A percentile compares a stretch with the other conserved stretches of the same genome.
phyloP scores from a whole-genome alignment of 2,113 vertebrate genomes.

The Lagopus muta region DNA sequence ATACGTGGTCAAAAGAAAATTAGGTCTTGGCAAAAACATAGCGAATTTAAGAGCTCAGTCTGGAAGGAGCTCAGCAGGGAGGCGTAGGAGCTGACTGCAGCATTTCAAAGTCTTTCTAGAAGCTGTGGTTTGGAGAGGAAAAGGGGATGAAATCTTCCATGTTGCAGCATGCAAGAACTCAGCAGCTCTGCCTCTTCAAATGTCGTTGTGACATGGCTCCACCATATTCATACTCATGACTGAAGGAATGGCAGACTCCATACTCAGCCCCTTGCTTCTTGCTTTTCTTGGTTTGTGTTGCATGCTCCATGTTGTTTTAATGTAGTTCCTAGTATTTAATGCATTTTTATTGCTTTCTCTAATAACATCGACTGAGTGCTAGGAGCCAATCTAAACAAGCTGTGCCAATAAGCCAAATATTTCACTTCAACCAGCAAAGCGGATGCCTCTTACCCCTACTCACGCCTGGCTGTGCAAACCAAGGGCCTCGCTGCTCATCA shows the following conservation, averaged over 20 bases:
- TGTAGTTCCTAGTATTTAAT: slow-evolving; percentile 49
- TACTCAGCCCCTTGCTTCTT: not conserved
- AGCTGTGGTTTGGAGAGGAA: not conserved
- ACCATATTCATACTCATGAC: not conserved
- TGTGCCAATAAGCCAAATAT: slow-evolving; percentile 46
- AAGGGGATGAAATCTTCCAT: not conserved
- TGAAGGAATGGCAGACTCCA: not conserved
- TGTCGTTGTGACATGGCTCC: not conserved
- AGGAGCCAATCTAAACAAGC: slow-evolving; percentile 66
- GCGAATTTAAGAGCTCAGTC: not conserved
- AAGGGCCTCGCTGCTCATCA: not conserved
- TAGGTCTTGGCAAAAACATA: not conserved
- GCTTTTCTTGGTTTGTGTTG: slow-evolving; percentile 21
- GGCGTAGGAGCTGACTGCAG: not conserved
- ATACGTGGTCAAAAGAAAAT: not conserved
- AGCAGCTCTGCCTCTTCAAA: not conserved
- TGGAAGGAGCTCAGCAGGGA: not conserved
- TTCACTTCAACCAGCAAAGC: slow-evolving; percentile 25
- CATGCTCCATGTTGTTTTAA: slow-evolving; percentile 26
- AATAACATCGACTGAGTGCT: slow-evolving; percentile 12
- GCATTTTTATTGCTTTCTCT: slow-evolving; percentile 58
- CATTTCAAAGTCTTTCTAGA: not conserved
- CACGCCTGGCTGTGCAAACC: not conserved
- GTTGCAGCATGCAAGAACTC: not conserved
- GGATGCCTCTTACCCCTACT: slow-evolving; percentile 1